These are phyloP conservation scores for Thumatha senex DNA, from an alignment of 2,888 invertebrate species.

Conservation along the genomic window DNA sequence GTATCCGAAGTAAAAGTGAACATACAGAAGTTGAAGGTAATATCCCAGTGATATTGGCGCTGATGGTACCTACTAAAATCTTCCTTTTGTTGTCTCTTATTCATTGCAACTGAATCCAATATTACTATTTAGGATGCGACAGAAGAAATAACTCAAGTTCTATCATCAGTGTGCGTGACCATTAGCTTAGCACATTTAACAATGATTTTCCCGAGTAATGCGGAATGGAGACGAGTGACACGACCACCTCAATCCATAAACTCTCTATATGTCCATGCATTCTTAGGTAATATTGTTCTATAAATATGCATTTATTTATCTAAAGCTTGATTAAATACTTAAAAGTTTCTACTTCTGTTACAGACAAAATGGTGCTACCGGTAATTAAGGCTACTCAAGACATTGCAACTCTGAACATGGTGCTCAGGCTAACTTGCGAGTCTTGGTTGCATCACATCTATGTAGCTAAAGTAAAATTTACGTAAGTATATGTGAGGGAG, in stretches of 20 bases:
- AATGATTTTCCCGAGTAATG: slow-evolving; percentile 89
- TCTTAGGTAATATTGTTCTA: slow-evolving; percentile 82
- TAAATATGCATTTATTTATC: neutral
- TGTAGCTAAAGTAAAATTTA: slow-evolving; percentile 91
- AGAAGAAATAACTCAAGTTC: slow-evolving; percentile 87
- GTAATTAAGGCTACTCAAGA: slow-evolving; percentile 91
- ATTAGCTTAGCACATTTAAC: slow-evolving; percentile 91
- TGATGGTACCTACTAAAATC: too few relatives aligned
- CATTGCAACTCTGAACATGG: slow-evolving; percentile 88
- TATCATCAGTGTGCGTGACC: slow-evolving; percentile 90
- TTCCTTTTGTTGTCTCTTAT: too few relatives aligned
- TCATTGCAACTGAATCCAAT: too few relatives aligned
- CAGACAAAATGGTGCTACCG: slow-evolving; percentile 90
- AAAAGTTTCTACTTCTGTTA: slow-evolving; percentile 34
- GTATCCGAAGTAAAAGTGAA: slow-evolving; percentile 91
- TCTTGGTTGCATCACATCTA: slow-evolving; percentile 95
- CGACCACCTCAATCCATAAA: slow-evolving; percentile 50
- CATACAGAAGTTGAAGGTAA: slow-evolving; percentile 88
- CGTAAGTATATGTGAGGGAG: slow-evolving; percentile 57
- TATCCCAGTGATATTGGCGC: too few relatives aligned
- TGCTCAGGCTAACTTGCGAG: slow-evolving; percentile 92
- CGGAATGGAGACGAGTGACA: slow-evolving; percentile 85
- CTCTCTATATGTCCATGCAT: slow-evolving; percentile 87
- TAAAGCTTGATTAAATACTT: neutral
- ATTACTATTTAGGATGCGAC: slow-evolving; percentile 85